Conservation (phyloP, 2,113 vertebrate species). For the Colius striatus region DNA sequence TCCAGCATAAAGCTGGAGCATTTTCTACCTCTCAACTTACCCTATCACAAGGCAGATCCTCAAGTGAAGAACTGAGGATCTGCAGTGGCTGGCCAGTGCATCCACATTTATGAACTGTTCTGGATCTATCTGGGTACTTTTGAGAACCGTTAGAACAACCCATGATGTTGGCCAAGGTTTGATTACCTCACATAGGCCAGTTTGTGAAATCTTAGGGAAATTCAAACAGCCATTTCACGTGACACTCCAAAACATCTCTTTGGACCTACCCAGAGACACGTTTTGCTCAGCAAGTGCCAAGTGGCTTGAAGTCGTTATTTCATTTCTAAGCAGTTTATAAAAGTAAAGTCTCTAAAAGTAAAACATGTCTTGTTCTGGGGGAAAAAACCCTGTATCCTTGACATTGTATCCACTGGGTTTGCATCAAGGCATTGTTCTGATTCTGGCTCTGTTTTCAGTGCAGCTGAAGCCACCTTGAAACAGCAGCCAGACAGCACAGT, state of each 20-base stretch:
- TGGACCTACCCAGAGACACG: background rate
- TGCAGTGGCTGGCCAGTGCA: background rate
- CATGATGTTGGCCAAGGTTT: no score
- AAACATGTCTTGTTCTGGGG: background rate
- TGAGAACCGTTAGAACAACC: background rate
- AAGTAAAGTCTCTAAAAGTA: no score
- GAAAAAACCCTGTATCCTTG: no score
- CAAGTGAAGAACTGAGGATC: fast-evolving
- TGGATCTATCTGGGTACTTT: background rate
- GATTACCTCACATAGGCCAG: background rate
- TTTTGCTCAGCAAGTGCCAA: background rate
- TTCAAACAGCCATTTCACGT: background rate
- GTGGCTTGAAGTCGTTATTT: background rate
- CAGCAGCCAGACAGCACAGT: background rate
- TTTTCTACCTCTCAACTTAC: background rate
- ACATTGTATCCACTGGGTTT: no score
- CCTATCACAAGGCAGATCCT: background rate
- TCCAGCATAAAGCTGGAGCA: background rate
- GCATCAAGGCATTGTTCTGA: background rate
- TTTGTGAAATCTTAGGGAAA: background rate
- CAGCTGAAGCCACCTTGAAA: background rate
- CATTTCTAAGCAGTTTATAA: background rate
- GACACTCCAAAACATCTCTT: background rate
- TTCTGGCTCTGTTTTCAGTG: background rate
- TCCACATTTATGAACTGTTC: background rate